A percentile compares a stretch with the other conserved stretches of the same genome.
Conservation (phyloP, 2,113 vertebrate genomes). For the Leucosticte australis region DNA sequence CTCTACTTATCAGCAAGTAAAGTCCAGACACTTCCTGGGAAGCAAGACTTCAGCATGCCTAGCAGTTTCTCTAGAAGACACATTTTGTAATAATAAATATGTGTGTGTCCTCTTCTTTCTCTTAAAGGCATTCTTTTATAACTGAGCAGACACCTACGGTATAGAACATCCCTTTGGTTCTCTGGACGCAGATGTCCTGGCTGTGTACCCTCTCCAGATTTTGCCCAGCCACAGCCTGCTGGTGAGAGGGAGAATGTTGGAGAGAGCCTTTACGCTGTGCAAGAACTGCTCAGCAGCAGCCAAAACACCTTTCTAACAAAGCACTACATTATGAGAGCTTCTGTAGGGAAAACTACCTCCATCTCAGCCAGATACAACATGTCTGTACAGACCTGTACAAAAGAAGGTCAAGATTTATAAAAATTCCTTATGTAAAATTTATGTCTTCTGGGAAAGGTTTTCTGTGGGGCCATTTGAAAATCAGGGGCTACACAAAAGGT, state of each 20-base stretch:
- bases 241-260: rapidly evolving
- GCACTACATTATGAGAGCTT: not conserved
- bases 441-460: not conserved
- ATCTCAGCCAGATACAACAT: not conserved
- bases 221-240: not conserved
- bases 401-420: not conserved
- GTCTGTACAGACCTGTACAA: not conserved
- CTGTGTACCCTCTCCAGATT: not conserved
- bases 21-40: not conserved
- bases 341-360: not conserved
- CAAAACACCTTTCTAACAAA: not conserved
- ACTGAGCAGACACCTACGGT: not conserved
- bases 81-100: not conserved
- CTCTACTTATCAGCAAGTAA: not conserved
- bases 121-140: not conserved
- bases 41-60: not conserved
- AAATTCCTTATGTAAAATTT: not conserved
- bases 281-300: not conserved
- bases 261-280: not conserved
- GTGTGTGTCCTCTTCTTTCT: not conserved
- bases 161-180: not conserved
- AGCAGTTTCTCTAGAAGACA: not conserved
- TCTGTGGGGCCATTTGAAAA: not conserved
- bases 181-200: not conserved
- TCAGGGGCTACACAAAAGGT: not conserved